Base-by-base conservation (phyloP, 2,113 vertebrate genomes). In the Centropus unirufus region DNA sequence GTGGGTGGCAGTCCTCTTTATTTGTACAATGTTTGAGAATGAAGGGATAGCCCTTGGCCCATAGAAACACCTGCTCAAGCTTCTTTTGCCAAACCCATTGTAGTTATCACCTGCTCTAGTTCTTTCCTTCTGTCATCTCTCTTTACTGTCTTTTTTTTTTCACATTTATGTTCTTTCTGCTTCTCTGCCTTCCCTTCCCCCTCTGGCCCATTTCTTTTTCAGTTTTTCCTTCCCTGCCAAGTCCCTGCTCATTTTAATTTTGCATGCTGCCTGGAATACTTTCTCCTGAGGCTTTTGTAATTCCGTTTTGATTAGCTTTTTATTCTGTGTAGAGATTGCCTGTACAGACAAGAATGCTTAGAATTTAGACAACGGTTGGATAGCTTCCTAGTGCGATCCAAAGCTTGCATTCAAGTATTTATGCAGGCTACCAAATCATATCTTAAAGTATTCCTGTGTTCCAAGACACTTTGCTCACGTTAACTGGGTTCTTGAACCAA, bases 291-390 rank as follows among this genome's bases (percentile, higher is more conserved):
- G 70, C 46, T 87, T 89, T 86, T 51, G 49, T 92, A 92, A 91
- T 79, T 81, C 70, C 54, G 32, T 92, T 95, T 96, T 40, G 74
- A 82, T 82, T 89, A 90, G 23, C 24, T 85, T 90, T 94, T 92
- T 83, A 61, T 76, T 95, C 87, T 77, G 40, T 76, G 29, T 58
- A 23, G 51, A 80, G 57, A 34, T 90, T 90, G 58, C 90, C 32
- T 64, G 59, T 40, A 15, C 54, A 83, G 78, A 49, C 78, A 96
- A 74, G 75, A 95, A 94, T 83, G 75, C 51, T 77, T 83, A 86
- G 63, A 87, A 88, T 92, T 69, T 55, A 74, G 55, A 57, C 46
- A 86, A 51, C 66, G 51, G n/a, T 83, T 95, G 82, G 64, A 74
- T 85, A 73, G 51, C 68, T 94, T 95, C 67, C 75, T 85, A 67